Conservation (phyloP, 1,140 invertebrate genomes). For the Ostrea denselamellosa region DNA sequence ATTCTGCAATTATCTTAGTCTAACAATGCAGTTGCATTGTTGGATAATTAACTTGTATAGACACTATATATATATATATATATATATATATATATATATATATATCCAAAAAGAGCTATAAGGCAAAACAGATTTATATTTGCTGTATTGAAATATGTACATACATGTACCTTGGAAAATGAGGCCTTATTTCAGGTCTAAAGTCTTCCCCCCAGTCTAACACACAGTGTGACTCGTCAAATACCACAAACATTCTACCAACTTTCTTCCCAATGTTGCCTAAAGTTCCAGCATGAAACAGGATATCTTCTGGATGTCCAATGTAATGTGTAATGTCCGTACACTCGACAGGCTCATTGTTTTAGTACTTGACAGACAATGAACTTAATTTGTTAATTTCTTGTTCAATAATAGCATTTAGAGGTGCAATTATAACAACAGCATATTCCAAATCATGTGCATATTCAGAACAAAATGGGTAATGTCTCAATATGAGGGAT, state of each 20-base stretch:
- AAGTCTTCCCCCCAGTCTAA: conserved; percentile 37
- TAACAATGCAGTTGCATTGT: too few species aligned
- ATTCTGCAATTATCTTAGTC: too few species aligned
- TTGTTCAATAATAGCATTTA: conserved; percentile 40
- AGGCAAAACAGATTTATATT: too few species aligned
- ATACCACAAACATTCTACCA: conserved; percentile 16
- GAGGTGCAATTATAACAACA: conserved; percentile 13
- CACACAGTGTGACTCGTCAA: conserved; percentile 20
- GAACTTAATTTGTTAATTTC: neutral
- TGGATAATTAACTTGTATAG: too few species aligned
- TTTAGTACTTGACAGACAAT: conserved; percentile 22
- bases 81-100: too few species aligned
- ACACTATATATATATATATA: too few species aligned
- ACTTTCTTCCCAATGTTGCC: neutral
- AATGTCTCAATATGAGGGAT: conserved; percentile 21
- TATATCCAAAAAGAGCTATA: too few species aligned
- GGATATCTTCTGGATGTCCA: conserved; percentile 21
- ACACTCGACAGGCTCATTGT: neutral
- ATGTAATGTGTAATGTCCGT: neutral
- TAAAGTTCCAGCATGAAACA: neutral
- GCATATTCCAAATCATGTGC: neutral
- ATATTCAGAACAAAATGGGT: neutral
- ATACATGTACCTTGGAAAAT: neutral
- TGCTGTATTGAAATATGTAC: too few species aligned
- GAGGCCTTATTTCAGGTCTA: neutral